phyloP scores from a whole-genome alignment of 2,888 invertebrate species.

The Pristionchus maxplancki region DNA sequence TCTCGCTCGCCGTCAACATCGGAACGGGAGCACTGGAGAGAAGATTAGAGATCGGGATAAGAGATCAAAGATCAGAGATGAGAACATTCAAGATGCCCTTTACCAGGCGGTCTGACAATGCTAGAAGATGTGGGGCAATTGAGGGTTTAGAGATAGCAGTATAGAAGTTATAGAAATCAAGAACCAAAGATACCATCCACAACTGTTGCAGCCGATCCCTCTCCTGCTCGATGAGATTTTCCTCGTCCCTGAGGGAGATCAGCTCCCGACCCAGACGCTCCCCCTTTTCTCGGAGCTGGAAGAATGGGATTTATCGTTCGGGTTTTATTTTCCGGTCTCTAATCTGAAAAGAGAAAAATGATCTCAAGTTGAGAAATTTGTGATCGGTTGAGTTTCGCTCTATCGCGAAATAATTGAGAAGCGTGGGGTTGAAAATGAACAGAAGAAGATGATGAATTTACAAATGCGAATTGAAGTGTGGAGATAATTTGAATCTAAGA shows the following conservation, averaged over 20 bases:
- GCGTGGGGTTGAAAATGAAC: no score
- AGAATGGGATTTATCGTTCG: neutral
- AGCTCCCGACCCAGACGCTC: conserved; percentile 1
- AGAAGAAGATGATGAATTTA: no score
- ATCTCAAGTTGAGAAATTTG: no score
- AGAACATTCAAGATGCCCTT: no score
- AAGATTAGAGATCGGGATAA: neutral
- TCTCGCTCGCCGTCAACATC: conserved; percentile 62
- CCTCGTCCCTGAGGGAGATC: neutral
- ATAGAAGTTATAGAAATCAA: neutral
- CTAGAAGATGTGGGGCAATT: no score
- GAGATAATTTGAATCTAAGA: no score
- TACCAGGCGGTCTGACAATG: no score
- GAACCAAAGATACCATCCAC: conserved; percentile 50
- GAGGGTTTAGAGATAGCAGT: no score
- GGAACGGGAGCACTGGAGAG: conserved; percentile 57
- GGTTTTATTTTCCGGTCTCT: neutral
- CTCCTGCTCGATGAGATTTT: conserved; percentile 53
- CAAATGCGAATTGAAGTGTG: no score
- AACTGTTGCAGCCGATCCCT: conserved; percentile 61
- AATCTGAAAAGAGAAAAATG: no score
- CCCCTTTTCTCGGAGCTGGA: conserved; percentile 17
- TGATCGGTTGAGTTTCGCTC: no score
- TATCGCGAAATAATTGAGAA: no score
- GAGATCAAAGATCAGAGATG: conserved; percentile 13